phyloP scores from a whole-genome alignment of 2,797 vertebrate genomes.

The Glyptemys insculpta region DNA sequence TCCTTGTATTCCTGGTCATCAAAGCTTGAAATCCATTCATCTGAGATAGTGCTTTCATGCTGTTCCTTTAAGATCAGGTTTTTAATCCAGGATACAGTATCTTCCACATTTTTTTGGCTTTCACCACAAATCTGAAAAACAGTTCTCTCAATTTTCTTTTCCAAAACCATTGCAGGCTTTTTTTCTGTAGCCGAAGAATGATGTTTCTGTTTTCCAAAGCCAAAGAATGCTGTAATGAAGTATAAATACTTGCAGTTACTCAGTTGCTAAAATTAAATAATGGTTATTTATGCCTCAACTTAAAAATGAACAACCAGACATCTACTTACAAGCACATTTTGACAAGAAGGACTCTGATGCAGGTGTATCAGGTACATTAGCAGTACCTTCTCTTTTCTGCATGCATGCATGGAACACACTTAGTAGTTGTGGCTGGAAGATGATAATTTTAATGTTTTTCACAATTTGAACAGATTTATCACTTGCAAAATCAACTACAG shows the following conservation, averaged over 20 bases:
- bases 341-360: accelerated
- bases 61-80: conserved; percentile 81
- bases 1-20: conserved; percentile 62
- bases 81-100: conserved; percentile 77
- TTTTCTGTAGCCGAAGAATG: background rate
- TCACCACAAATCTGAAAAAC: conserved; percentile 88
- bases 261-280: background rate
- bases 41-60: conserved; percentile 34
- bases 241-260: background rate
- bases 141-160: conserved; percentile 62
- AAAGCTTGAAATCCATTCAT: conserved; percentile 79
- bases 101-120: conserved; percentile 71
- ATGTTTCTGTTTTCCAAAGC: background rate
- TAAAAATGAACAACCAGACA: background rate
- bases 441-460: conserved; percentile 86
- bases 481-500: conserved; percentile 82
- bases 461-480: conserved; percentile 70
- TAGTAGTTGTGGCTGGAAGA: conserved; percentile 87
- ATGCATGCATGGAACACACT: conserved; percentile 86
- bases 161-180: conserved; percentile 11
- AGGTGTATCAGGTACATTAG: background rate
- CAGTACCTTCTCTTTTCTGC: conserved; percentile 76
- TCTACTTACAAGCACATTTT: conserved; percentile 80
- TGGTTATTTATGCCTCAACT: background rate
- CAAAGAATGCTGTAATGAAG: conserved; percentile 54